Evolutionary conservation across 2,113 vertebrate genomes (phyloP).

Genomic region (Eulacestoma nigropectus): DNA sequence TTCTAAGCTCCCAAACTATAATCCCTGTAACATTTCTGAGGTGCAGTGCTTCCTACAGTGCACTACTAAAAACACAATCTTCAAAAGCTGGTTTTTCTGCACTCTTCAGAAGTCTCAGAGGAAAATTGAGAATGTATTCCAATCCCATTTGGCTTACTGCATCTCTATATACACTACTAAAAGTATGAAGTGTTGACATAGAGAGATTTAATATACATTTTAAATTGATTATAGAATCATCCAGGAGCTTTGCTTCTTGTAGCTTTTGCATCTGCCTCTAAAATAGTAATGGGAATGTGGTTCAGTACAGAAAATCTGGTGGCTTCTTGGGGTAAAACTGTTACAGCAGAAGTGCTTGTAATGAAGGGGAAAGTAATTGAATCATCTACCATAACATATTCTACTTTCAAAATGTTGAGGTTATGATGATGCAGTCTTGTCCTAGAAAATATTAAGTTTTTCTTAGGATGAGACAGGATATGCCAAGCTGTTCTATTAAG

Average conservation of each 20-base stretch:
- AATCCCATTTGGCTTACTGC: not conserved
- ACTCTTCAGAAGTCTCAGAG: not conserved
- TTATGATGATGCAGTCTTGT: not conserved
- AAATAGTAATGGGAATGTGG: not conserved
- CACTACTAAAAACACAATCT: not conserved
- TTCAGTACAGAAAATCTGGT: not conserved
- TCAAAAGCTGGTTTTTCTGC: not conserved
- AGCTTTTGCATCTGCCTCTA: not conserved
- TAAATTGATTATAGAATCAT: not conserved
- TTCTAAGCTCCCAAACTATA: not conserved
- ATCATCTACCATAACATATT: not conserved
- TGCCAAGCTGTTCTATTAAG: not conserved
- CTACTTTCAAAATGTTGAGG: not conserved
- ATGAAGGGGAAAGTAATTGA: not conserved
- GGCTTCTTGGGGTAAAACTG: not conserved
- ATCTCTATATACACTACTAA: not conserved
- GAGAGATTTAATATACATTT: not conserved
- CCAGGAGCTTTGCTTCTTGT: not conserved
- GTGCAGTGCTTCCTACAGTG: not conserved
- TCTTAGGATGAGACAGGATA: not conserved
- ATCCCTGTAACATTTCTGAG: not conserved
- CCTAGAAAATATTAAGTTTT: not conserved
- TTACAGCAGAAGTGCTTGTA: not conserved
- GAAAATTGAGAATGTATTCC: not conserved
- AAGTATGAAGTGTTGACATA: not conserved